Base-by-base conservation (phyloP, 2,797 vertebrate genomes). In the Bothrops alternatus region DNA sequence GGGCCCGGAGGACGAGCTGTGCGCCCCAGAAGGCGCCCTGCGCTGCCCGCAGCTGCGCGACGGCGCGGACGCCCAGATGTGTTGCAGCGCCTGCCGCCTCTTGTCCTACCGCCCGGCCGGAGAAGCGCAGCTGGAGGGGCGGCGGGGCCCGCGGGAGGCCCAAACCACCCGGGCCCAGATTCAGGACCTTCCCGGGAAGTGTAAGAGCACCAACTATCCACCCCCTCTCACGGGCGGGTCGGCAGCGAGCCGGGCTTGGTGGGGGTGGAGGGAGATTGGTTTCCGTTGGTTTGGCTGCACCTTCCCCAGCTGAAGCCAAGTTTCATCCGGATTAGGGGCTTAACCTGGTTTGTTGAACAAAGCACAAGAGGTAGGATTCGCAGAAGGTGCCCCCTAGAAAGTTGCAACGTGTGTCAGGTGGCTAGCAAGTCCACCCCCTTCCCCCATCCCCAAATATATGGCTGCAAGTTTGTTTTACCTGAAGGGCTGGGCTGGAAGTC, bases 81-180 rank as follows among this genome's bases (percentile, higher is more conserved):
- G 91, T 4, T 87, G 86, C 1, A 61, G 61, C 2, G 18, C 50
- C 23, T 57, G 90, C 7, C 12, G 10, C 50, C 3, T 7, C 0
- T 61, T 61, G 1, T 28, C 55, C 26, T 69, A 61, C 11, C 28
- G 61, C 32, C 37, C 32, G 1, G 16, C 23, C 14, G 3, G 5
- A 11, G 82, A 16, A 13, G 16, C 1, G 3, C 82, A 12, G 3
- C 58, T 91, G 5, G 7, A 69, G n/a, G n/a, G 16, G 7, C 20
- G 10, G 4, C 20, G 12, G 2, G 57, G 85, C 90, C n/a, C n/a
- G 13, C 12, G 3, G 23, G 5, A 26, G 18, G 32, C 13, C 3
- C 13, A 6, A 4, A 1, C 26, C 32, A 14, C 23, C 6, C 8
- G 3, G 16, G 6, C n/a, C 53, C 82, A 1, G 23, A 0, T 20